A percentile compares a stretch with the other conserved stretches of the same genome.
Conservation (phyloP, 2,113 vertebrate species). For the Geococcyx californianus region DNA sequence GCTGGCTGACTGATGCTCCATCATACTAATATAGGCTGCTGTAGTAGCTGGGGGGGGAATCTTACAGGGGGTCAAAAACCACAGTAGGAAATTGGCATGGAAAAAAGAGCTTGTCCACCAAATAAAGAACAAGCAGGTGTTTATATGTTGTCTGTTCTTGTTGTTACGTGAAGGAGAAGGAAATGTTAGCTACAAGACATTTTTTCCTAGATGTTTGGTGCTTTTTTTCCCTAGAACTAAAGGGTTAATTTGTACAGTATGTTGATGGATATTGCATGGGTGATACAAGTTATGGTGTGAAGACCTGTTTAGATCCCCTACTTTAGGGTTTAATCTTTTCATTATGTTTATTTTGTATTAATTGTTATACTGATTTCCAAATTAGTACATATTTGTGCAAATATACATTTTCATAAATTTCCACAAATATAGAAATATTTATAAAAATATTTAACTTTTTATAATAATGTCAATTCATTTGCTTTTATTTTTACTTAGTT, state of each 20-base stretch:
- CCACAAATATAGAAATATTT: not conserved
- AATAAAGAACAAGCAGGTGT: not conserved
- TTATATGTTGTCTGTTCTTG: not conserved
- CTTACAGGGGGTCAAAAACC: not conserved
- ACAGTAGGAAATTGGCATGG: not conserved
- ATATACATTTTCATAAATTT: not conserved
- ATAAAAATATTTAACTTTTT: not conserved
- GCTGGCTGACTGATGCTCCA: not conserved
- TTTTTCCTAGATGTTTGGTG: not conserved
- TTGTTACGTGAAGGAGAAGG: not conserved
- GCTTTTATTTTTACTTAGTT: not conserved
- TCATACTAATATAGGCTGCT: not conserved
- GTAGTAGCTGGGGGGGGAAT: not conserved
- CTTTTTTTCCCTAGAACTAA: accelerated
- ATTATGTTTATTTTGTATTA: not conserved
- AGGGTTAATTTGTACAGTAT: not conserved
- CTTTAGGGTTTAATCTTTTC: not conserved
- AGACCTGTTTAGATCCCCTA: not conserved
- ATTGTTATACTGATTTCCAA: not conserved
- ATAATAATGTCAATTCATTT: not conserved
- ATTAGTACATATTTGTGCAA: not conserved
- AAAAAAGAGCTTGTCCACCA: not conserved
- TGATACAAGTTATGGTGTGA: not conserved
- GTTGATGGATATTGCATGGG: not conserved
- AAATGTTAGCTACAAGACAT: accelerated